Evolutionary conservation across 2,797 vertebrate species (phyloP).

Genomic region (Tokudaia tokunoshimensis): DNA sequence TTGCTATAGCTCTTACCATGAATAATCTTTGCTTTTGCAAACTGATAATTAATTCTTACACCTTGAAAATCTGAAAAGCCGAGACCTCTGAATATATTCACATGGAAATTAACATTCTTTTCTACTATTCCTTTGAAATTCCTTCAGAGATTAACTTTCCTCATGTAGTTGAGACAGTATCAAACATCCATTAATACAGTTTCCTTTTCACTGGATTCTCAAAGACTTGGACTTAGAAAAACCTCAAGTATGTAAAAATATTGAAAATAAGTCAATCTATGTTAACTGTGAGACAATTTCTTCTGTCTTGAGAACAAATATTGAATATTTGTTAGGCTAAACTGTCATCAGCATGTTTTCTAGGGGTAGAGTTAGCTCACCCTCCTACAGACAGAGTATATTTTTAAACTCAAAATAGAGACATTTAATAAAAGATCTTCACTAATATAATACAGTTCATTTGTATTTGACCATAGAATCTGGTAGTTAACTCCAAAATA

Average conservation of each 20-base stretch:
- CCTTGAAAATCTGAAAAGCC: slow-evolving; percentile 85
- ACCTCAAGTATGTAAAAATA: slow-evolving; percentile 77
- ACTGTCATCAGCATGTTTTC: slow-evolving; percentile 65
- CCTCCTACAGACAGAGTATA: slow-evolving; percentile 49
- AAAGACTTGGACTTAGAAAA: slow-evolving; percentile 72
- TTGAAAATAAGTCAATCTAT: slow-evolving; percentile 80
- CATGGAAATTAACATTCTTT: slow-evolving; percentile 89
- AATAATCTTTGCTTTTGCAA: slow-evolving; percentile 87
- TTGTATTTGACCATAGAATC: slow-evolving; percentile 19
- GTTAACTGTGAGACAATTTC: slow-evolving; percentile 72
- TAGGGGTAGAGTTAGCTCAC: slow-evolving; percentile 42
- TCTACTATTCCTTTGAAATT: slow-evolving; percentile 87
- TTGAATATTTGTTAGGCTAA: slow-evolving; percentile 60
- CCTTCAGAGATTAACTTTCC: slow-evolving; percentile 85
- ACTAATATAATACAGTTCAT: neutral
- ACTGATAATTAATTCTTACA: slow-evolving; percentile 91
- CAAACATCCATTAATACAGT: slow-evolving; percentile 81
- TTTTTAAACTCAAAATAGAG: slow-evolving; percentile 8
- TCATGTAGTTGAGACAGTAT: slow-evolving; percentile 80
- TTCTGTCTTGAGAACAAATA: slow-evolving; percentile 67
- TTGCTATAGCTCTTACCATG: slow-evolving; percentile 84
- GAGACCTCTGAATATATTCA: slow-evolving; percentile 86
- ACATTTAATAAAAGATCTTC: slow-evolving; percentile 42
- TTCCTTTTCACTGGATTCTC: slow-evolving; percentile 71
- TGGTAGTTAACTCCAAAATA: slow-evolving; percentile 26